These are phyloP conservation scores for Pangasianodon gigas DNA, from an alignment of 2,113 vertebrate genomes.

Conservation along the genomic window DNA sequence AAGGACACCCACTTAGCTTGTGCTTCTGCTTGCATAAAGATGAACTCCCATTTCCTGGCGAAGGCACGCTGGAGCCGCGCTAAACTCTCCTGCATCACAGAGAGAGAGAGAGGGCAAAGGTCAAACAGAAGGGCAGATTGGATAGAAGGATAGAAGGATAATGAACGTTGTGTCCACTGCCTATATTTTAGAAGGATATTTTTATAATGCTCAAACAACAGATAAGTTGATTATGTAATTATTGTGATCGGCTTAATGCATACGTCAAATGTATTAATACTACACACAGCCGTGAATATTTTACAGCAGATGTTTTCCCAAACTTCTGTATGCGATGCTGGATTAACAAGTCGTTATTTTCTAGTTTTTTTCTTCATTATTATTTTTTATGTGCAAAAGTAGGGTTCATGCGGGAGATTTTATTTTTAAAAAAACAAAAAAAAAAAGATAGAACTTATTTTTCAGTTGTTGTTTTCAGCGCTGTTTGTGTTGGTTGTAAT, in stretches of 20 bases:
- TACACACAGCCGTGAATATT: background rate
- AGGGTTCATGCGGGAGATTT: too few relatives aligned
- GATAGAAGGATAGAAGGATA: background rate
- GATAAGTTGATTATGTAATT: background rate
- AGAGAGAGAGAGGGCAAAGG: constrained; percentile 20
- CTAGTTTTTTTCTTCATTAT: background rate
- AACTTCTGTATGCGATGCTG: too few relatives aligned
- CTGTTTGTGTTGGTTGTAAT: background rate
- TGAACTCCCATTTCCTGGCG: constrained; percentile 98
- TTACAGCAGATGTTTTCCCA: background rate
- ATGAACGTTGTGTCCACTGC: too few relatives aligned
- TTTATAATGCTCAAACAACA: background rate
- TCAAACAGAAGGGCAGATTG: constrained; percentile 28
- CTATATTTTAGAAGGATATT: too few relatives aligned
- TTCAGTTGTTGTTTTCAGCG: background rate
- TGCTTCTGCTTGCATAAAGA: constrained; percentile 99
- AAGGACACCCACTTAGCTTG: constrained; percentile 92
- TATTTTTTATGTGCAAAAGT: background rate
- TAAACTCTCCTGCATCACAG: constrained; percentile 86
- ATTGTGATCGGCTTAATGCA: background rate
- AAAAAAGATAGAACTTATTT: background rate
- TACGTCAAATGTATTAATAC: background rate
- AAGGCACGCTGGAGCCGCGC: constrained; percentile 94
- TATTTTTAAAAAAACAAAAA: background rate
- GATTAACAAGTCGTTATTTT: background rate